Percentiles rank a stretch among this genome's conserved stretches.
phyloP scores from a whole-genome alignment of 2,113 vertebrate genomes.

The Ceyx margarethae region DNA sequence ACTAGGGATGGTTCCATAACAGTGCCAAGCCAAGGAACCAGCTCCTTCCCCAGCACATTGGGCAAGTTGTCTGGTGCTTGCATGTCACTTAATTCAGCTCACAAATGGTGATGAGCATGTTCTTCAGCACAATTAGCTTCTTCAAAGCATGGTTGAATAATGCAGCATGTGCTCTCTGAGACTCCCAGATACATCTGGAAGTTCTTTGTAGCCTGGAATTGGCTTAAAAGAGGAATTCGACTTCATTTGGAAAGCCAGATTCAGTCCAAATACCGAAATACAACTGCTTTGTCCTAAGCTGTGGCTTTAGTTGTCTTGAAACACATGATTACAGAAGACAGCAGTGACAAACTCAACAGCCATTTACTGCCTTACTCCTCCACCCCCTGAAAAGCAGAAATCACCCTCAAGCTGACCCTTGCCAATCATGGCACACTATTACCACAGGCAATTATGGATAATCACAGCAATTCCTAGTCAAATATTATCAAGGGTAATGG shows the following conservation, averaged over 20 bases:
- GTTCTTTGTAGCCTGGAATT: background rate
- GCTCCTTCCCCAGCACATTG: background rate
- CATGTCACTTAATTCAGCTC: background rate
- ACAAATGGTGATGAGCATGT: background rate
- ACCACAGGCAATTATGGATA: slow-evolving; percentile 9
- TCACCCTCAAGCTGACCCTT: background rate
- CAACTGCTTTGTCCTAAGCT: background rate
- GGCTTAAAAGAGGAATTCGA: background rate
- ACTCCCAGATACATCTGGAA: background rate
- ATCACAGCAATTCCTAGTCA: slow-evolving; percentile 30
- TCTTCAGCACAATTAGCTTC: background rate
- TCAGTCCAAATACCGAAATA: background rate
- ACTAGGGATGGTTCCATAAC: background rate
- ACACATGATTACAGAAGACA: background rate
- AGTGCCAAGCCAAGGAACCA: background rate
- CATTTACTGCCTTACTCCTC: background rate
- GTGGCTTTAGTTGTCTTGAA: background rate
- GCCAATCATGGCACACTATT: background rate
- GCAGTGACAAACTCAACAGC: background rate
- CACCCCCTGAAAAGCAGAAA: background rate
- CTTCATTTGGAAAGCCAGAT: background rate
- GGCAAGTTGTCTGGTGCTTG: background rate
- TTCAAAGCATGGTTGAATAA: background rate
- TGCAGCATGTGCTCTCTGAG: background rate
- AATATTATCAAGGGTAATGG: slow-evolving; percentile 1